phyloP scores from a whole-genome alignment of 1,140 invertebrate species.

The Sycobia sp. region DNA sequence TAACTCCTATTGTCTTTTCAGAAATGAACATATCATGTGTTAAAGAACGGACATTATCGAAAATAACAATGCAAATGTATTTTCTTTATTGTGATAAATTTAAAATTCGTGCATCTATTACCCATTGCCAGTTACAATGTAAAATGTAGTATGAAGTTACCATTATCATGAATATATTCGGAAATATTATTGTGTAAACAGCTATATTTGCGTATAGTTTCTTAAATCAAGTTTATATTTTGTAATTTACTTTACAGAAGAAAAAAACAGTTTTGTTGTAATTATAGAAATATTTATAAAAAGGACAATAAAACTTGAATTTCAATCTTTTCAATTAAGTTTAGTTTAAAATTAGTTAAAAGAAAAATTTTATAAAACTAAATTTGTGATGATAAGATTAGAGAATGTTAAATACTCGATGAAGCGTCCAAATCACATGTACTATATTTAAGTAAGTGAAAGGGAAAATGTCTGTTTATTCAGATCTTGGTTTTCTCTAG shows the following conservation, averaged over 20 bases:
- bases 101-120: conserved; percentile 27
- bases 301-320: conserved; percentile 23
- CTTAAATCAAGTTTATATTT: conserved; percentile 31
- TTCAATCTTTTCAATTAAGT: conserved; percentile 9
- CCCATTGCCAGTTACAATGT: conserved; percentile 21
- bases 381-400: too few species aligned
- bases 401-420: too few species aligned
- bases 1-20: conserved; percentile 18
- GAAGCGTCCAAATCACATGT: too few species aligned
- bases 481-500: too few species aligned
- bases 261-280: conserved; percentile 25
- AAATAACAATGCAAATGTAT: conserved; percentile 22
- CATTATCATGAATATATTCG: conserved; percentile 28
- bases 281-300: conserved; percentile 22
- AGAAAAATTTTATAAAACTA: conserved; percentile 2
- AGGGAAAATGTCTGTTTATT: too few species aligned
- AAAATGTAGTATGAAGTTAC: conserved; percentile 24
- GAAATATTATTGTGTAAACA: conserved; percentile 34
- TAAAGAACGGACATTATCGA: conserved; percentile 14
- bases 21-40: background rate
- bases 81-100: conserved; percentile 30
- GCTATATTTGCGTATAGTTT: conserved; percentile 28
- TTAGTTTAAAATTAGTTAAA: conserved; percentile 19
- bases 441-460: too few species aligned
- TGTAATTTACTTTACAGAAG: conserved; percentile 30